Evolutionary conservation across 2,113 vertebrate species (phyloP), one percentile per base, ranked within the genome.

Genomic region (Lamprotornis superbus): DNA sequence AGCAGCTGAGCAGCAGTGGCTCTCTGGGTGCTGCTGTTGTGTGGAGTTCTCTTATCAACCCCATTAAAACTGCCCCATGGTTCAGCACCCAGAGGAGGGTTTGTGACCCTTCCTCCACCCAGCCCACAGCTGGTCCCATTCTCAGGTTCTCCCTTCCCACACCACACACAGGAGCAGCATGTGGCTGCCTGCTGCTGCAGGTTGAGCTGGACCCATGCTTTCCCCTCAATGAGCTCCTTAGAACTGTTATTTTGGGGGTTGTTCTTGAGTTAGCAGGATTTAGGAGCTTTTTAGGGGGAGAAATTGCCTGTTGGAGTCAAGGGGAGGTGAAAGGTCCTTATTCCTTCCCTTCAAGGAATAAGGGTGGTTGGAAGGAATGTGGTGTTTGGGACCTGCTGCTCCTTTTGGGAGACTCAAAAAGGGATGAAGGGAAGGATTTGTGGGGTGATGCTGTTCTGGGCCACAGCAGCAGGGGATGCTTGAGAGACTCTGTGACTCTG

Each of bases 151-250:
- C 14, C 9, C 22, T 61, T 57, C 69, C 63, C 46, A 4, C 8
- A 3, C 24, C 1, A 14, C 64, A 42, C 40, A 28, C 1, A 0
- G 65, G 31, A 40, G 53, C 10, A 3, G n/a, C 9, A 13, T 0
- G 0, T 5, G 7, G 47, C 68, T 46, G 49, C 82, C 50, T 37
- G 64, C 74, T 68, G 31, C 23, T 14, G 17, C 39, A 70, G 69
- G 30, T 22, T 35, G 25, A n/a, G 53, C 35, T 31, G 37, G 37
- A 53, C 15, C 20, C 64, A 50, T 23, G 68, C 11, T 60, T 49
- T 44, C 33, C 37, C 35, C 46, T 15, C 13, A 21, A 4, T 49
- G 40, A 70, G 73, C 73, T 89, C 69, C 39, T 53, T 5, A 40
- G 39, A 68, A 68, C 37, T 76, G 73, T 64, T 83, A 12, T 52